Base-by-base conservation (phyloP, 2,888 invertebrate species). In the Sesamia inferens region DNA sequence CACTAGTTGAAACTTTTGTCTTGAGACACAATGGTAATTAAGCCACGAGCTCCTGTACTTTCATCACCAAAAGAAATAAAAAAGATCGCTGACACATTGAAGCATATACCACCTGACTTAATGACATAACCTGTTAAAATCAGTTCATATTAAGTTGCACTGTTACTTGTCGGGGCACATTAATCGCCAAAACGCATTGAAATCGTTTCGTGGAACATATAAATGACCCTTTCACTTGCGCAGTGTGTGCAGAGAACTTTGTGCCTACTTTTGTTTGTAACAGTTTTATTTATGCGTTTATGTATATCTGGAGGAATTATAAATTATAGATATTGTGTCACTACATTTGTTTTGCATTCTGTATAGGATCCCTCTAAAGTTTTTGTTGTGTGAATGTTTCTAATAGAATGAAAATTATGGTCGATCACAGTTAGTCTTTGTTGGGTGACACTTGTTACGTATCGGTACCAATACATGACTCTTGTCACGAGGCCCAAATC, bases 181-280 rank as follows among this genome's bases (percentile, higher is more conserved):
- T 86, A 88, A 84, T 87, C 85, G 81, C 74, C 82, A 81, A 81
- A 81, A 83, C 80, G 78, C 71, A 84, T 77, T 81, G 78, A 78
- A 76, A 80, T 69, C 68, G 68, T 71, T 86, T 83, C 83, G 72
- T 70, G 75, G 83, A 82, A 81, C 76, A 61, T 69, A 58, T 31
- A 85, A 89, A 84, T 87, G 80, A 86, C 85, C 90, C 89, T 90
- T 90, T 90, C 90, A 89, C 90, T 88, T 24, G 47, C n/a, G 22
- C 44, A 58, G 14, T 59, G 59, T 55, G 47, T 64, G 68, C 73
- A 79, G 71, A 77, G 79, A 81, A 74, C 76, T 77, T 54, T 67
- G 75, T 61, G 42, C 51, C 44, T 55, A 39, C 76, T 80, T 71
- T 48, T 69, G 79, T 39, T 6, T 7, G 7, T 74, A 79, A 80